Evolutionary conservation across 2,888 invertebrate genomes (phyloP).

Genomic region (Drosophila tripunctata): DNA sequence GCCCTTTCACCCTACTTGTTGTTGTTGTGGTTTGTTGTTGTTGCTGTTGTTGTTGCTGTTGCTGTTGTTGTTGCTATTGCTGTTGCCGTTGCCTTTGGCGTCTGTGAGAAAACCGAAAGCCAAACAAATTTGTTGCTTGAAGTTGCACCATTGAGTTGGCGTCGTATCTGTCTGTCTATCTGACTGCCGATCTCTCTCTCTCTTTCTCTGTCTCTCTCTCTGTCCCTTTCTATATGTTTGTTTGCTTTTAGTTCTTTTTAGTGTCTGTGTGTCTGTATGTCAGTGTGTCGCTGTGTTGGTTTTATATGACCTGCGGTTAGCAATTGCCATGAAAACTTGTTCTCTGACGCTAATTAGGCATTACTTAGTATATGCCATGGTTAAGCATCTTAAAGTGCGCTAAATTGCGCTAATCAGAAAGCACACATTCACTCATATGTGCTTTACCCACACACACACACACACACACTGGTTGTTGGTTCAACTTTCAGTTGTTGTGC

Average conservation of each 20-base stretch:
- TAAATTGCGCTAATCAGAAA: slow-evolving; percentile 71
- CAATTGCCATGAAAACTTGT: slow-evolving; percentile 62
- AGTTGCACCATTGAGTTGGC: slow-evolving; percentile 64
- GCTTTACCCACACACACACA: slow-evolving; percentile 2
- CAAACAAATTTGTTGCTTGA: slow-evolving; percentile 71
- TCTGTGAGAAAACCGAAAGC: slow-evolving; percentile 59
- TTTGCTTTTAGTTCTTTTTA: slow-evolving; percentile 3
- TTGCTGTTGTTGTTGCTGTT: slow-evolving; percentile 25
- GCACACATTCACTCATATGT: slow-evolving; percentile 30
- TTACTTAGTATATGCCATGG: slow-evolving; percentile 52
- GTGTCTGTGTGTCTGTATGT: slow-evolving; percentile 3
- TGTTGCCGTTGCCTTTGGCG: slow-evolving; percentile 35
- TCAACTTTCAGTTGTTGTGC: slow-evolving; percentile 37
- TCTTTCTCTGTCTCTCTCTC: slow-evolving; percentile 7
- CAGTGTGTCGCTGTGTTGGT: slow-evolving; percentile 16
- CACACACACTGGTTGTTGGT: not conserved
- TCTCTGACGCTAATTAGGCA: slow-evolving; percentile 68
- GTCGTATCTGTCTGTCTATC: slow-evolving; percentile 6
- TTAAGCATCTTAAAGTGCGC: slow-evolving; percentile 62
- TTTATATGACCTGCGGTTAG: slow-evolving; percentile 60
- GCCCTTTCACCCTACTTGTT: not conserved
- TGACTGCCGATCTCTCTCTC: slow-evolving; percentile 7
- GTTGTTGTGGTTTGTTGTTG: slow-evolving; percentile 10
- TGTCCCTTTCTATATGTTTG: slow-evolving; percentile 19
- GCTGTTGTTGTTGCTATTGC: slow-evolving; percentile 3